Evolutionary conservation across 2,888 invertebrate species (phyloP).

Genomic region (Andrena chrysosceles): DNA sequence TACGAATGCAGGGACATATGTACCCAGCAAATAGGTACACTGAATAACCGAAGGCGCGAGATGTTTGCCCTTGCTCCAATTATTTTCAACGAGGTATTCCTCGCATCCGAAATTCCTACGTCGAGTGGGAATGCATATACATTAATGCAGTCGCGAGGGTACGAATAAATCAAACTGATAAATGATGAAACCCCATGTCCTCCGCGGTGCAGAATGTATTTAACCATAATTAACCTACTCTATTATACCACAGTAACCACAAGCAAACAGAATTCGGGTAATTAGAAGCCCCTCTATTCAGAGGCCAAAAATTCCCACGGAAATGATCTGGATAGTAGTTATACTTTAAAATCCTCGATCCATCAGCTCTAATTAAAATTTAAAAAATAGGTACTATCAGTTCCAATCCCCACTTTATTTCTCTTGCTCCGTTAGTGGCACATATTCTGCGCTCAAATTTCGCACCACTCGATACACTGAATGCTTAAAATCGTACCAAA

Average conservation of each 20-base stretch:
- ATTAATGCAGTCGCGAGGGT: not conserved
- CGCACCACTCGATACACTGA: too few relatives aligned
- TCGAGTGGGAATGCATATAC: constrained; percentile 22
- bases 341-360: too few relatives aligned
- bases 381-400: too few relatives aligned
- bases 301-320: not conserved
- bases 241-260: not conserved
- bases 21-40: constrained; percentile 33
- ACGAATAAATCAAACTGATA: constrained; percentile 23
- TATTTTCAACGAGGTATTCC: constrained; percentile 42
- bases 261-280: not conserved
- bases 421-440: too few relatives aligned
- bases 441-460: too few relatives aligned
- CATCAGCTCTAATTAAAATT: too few relatives aligned
- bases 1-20: constrained; percentile 20
- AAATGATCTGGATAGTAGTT: too few relatives aligned
- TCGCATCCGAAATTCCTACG: constrained; percentile 35
- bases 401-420: too few relatives aligned
- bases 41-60: constrained; percentile 40
- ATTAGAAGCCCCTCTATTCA: not conserved
- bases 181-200: constrained; percentile 13
- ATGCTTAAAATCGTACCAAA: too few relatives aligned
- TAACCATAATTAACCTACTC: not conserved
- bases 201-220: not conserved
- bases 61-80: constrained; percentile 51